These are phyloP conservation scores for Mungos mungo DNA, from an alignment of 2,113 vertebrate genomes.

Conservation along the genomic window DNA sequence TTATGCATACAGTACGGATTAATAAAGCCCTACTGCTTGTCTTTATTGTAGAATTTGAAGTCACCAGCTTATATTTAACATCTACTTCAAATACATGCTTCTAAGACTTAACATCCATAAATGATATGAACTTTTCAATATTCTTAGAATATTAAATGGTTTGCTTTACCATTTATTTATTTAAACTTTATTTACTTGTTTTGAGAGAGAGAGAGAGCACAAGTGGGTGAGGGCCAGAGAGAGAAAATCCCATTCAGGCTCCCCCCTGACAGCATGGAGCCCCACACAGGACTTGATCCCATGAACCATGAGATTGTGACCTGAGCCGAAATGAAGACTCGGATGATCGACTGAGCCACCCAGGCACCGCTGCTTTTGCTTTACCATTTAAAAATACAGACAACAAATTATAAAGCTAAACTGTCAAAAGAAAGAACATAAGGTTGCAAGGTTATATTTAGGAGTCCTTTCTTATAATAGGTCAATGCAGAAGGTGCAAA, in stretches of 20 bases:
- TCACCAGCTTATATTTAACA: not conserved
- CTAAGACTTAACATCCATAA: not conserved
- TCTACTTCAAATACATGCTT: constrained; percentile 10
- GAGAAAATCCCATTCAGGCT: too few species aligned
- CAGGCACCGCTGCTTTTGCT: not conserved
- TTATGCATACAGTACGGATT: not conserved
- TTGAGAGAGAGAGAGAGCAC: too few species aligned
- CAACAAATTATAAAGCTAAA: constrained; percentile 44
- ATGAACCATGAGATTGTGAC: too few species aligned
- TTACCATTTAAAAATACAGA: constrained; percentile 9
- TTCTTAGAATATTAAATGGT: not conserved
- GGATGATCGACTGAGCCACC: too few species aligned
- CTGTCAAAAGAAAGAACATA: not conserved
- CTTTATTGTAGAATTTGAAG: constrained; percentile 24
- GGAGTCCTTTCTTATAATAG: constrained; percentile 13
- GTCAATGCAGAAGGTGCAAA: not conserved
- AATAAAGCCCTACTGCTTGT: not conserved
- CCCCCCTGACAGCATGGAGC: too few species aligned
- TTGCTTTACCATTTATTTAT: not conserved
- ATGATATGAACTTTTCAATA: constrained; percentile 15
- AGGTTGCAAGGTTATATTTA: constrained; percentile 39
- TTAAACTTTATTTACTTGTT: too few species aligned
- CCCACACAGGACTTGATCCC: too few species aligned
- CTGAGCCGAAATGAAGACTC: too few species aligned
- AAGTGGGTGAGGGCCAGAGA: too few species aligned